Conservation (phyloP, 2,888 invertebrate genomes). For the Limulus polyphemus region DNA sequence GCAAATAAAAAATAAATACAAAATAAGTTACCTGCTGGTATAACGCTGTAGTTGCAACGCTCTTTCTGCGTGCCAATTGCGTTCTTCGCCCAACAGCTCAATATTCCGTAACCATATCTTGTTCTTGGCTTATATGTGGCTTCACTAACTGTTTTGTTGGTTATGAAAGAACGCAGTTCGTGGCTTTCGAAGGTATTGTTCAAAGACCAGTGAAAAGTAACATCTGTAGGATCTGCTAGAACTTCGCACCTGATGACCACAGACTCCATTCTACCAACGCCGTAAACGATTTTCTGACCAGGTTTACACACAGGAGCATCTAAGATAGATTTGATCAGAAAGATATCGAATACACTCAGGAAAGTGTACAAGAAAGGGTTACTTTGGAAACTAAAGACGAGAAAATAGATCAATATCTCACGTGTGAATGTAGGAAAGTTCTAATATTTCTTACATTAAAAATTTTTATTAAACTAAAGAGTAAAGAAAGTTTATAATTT, state of each 20-base stretch:
- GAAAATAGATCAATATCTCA: too few relatives aligned
- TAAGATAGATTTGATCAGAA: slow-evolving; percentile 43
- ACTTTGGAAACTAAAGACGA: too few relatives aligned
- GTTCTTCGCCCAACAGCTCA: slow-evolving; percentile 69
- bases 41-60: slow-evolving; percentile 81
- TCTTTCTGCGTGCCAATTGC: slow-evolving; percentile 68
- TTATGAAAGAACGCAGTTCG: slow-evolving; percentile 40
- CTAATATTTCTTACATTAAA: too few relatives aligned
- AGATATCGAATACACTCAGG: too few relatives aligned
- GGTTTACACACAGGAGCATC: slow-evolving; percentile 78
- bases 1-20: too few relatives aligned
- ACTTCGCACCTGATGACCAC: slow-evolving; percentile 54
- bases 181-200: slow-evolving; percentile 53
- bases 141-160: slow-evolving; percentile 61
- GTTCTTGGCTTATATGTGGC: slow-evolving; percentile 78
- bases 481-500: too few relatives aligned
- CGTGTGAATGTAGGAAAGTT: too few relatives aligned
- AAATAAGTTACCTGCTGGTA: slow-evolving; percentile 71
- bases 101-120: slow-evolving; percentile 78
- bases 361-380: too few relatives aligned
- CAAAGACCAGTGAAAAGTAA: slow-evolving; percentile 85
- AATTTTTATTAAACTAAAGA: too few relatives aligned
- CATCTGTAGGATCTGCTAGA: slow-evolving; percentile 78
- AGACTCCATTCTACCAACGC: slow-evolving; percentile 77
- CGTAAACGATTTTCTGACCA: slow-evolving; percentile 73